A percentile compares a stretch with the other conserved stretches of the same genome.
These are phyloP conservation scores for Scomberomorus guttatus DNA, from an alignment of 2,797 vertebrate genomes.

Conservation along the genomic window DNA sequence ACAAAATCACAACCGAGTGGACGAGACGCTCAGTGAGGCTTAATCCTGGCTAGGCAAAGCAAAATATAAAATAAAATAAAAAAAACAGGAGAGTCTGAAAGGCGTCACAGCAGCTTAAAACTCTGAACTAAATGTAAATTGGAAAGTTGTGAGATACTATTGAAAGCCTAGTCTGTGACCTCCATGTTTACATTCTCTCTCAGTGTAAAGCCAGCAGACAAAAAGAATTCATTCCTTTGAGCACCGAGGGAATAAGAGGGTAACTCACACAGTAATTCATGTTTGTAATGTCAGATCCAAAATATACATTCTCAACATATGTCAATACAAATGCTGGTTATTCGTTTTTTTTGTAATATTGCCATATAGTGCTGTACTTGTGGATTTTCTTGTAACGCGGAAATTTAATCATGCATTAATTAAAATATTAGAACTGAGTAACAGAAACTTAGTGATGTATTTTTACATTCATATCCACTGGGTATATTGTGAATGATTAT, in stretches of 20 bases:
- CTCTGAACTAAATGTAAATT: constrained; percentile 60
- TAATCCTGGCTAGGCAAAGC: constrained; percentile 61
- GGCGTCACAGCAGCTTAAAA: constrained; percentile 56
- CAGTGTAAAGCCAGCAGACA: constrained; percentile 10
- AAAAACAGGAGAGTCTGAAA: constrained; percentile 39
- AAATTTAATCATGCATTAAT: neutral
- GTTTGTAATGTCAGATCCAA: constrained; percentile 22
- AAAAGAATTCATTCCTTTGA: constrained; percentile 16
- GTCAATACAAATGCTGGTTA: neutral
- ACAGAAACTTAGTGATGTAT: neutral
- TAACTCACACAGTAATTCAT: constrained; percentile 12
- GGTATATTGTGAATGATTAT: neutral
- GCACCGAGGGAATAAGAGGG: neutral
- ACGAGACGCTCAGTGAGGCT: constrained; percentile 60
- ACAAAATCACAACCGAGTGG: constrained; percentile 64
- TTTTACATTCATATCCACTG: neutral
- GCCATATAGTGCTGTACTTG: too few relatives aligned
- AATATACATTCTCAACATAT: neutral
- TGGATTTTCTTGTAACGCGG: neutral
- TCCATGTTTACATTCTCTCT: constrained; percentile 51
- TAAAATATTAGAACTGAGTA: neutral
- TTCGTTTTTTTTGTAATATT: neutral
- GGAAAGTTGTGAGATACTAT: constrained; percentile 51
- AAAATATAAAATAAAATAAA: constrained; percentile 25
- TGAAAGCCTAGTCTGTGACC: constrained; percentile 54